These are phyloP conservation scores for Papilio dardanus DNA, from an alignment of 1,140 invertebrate genomes.

Conservation along the genomic window DNA sequence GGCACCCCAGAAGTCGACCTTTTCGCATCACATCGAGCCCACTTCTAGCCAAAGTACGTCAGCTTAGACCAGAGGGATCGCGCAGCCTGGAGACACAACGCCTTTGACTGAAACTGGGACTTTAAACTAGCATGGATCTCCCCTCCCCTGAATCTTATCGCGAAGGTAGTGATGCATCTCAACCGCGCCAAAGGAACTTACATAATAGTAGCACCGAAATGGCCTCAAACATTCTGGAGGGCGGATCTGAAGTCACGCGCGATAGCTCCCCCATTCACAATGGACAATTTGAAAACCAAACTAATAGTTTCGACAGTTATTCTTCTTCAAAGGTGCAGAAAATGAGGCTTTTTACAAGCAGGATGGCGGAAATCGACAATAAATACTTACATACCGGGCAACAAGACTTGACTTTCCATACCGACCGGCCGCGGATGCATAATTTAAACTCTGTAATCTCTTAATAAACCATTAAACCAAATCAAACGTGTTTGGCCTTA, in stretches of 20 bases:
- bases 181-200: constrained; percentile 52
- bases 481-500: too few species aligned
- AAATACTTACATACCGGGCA: constrained; percentile 43
- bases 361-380: constrained; percentile 48
- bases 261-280: constrained; percentile 47
- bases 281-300: constrained; percentile 45
- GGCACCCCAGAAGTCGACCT: constrained; percentile 56
- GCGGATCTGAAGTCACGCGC: constrained; percentile 54
- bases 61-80: constrained; percentile 45
- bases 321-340: constrained; percentile 51
- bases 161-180: constrained; percentile 54
- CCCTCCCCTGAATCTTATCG: constrained; percentile 59
- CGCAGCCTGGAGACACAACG: constrained; percentile 52
- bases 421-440: too few species aligned
- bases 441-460: too few species aligned
- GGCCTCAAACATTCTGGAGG: constrained; percentile 64
- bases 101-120: constrained; percentile 57
- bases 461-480: too few species aligned
- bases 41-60: constrained; percentile 50
- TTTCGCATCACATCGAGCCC: constrained; percentile 53
- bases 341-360: constrained; percentile 44
- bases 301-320: constrained; percentile 50
- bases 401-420: too few species aligned
- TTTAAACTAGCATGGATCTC: constrained; percentile 62
- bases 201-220: constrained; percentile 56